Evolutionary conservation across 2,113 vertebrate species (phyloP).

Genomic region (Patagioenas fasciata): DNA sequence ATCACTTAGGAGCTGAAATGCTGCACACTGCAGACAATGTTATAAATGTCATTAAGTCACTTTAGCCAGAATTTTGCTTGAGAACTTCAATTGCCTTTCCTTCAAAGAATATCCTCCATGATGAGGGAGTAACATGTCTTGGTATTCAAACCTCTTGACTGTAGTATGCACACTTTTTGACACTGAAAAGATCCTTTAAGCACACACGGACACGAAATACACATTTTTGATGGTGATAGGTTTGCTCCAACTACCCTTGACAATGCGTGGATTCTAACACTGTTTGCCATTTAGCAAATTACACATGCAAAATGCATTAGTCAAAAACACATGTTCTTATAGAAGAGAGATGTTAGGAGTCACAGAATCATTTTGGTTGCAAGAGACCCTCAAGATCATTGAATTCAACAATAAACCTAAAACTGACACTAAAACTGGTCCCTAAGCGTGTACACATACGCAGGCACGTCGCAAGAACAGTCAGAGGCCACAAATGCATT

Average conservation of each 20-base stretch:
- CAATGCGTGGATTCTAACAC: neutral
- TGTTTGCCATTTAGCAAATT: neutral
- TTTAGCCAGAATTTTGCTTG: neutral
- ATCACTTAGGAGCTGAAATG: neutral
- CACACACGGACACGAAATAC: neutral
- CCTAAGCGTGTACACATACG: too few species aligned
- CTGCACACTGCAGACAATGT: neutral
- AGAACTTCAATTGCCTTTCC: neutral
- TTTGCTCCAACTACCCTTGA: neutral
- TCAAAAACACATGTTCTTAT: neutral
- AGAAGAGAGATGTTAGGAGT: neutral
- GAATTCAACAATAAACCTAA: too few species aligned
- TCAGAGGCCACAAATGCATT: too few species aligned
- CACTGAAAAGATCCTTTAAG: neutral
- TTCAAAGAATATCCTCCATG: neutral
- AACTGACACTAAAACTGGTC: too few species aligned
- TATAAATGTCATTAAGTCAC: neutral
- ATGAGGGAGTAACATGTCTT: neutral
- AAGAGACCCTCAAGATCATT: too few species aligned
- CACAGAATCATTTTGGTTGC: too few species aligned
- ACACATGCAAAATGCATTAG: neutral
- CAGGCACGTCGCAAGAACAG: too few species aligned
- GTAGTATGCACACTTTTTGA: neutral
- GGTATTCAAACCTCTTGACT: neutral
- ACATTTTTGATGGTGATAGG: neutral